Percentiles rank a stretch among this genome's conserved stretches.
phyloP scores from a whole-genome alignment of 2,113 vertebrate species.

The Naja naja region DNA sequence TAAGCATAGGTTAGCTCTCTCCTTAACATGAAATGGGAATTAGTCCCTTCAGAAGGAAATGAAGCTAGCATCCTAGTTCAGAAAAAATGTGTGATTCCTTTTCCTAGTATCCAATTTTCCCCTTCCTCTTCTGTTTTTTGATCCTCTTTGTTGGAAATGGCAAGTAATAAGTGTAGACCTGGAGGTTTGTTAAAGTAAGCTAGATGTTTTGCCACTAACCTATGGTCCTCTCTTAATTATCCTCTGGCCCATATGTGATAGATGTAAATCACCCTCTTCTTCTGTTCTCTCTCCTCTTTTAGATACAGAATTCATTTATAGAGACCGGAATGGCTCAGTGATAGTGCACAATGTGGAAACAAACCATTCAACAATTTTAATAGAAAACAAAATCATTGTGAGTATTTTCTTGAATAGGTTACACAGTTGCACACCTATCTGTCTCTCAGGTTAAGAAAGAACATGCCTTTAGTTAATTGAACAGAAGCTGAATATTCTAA shows the following conservation, averaged over 20 bases:
- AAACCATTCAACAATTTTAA: slow-evolving; percentile 79
- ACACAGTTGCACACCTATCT: slow-evolving; percentile 47
- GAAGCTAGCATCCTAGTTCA: background rate
- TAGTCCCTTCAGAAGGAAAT: background rate
- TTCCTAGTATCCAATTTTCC: background rate
- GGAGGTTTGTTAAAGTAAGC: background rate
- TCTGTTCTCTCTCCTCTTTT: slow-evolving; percentile 47
- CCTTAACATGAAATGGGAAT: background rate
- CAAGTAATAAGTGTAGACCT: background rate
- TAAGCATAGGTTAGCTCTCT: background rate
- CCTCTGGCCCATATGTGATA: slow-evolving; percentile 18
- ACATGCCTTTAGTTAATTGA: slow-evolving; percentile 56
- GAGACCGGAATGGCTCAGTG: slow-evolving; percentile 83
- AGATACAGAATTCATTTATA: slow-evolving; percentile 92
- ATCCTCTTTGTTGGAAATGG: background rate
- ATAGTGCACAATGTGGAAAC: slow-evolving; percentile 84
- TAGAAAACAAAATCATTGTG: slow-evolving; percentile 96
- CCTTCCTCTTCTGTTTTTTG: background rate
- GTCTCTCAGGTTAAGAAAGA: slow-evolving; percentile 57
- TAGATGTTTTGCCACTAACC: background rate
- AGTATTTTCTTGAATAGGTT: slow-evolving; percentile 72
- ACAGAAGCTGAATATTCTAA: slow-evolving; percentile 46
- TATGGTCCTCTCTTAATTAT: background rate
- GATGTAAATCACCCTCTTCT: background rate
- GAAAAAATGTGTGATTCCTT: background rate